Evolutionary conservation across 1,140 invertebrate species (phyloP), one percentile per base, ranked within the genome.

Genomic region (Cydia pomonella): DNA sequence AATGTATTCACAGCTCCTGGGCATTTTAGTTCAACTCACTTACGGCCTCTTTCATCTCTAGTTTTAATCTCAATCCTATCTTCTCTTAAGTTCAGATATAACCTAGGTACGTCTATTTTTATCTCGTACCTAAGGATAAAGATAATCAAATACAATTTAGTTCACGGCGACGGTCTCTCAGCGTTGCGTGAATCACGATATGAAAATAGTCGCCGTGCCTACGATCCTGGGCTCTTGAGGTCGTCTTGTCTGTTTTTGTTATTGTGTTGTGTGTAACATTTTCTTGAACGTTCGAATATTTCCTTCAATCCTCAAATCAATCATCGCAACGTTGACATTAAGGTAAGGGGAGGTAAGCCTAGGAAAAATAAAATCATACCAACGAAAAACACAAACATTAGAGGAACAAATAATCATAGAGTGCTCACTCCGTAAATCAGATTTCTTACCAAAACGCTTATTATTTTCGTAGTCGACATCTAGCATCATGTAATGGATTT

Each of bases 131-230:
- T 69, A 41, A 69, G 64, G 64, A 69, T 69, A 69, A 69, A 69
- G 64, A 69, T 69, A 69, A 69, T 69, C 64, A 69, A 69, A 41
- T 33, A 69, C 64, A 69, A 69, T 69, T 69, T 69, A 33, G 64
- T 69, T 69, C 64, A 69, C 64, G 64, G 64, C 64, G 64, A 69
- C 64, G 29, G 5, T 69, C 64, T 69, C 64, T 18, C 29, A 13
- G 64, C 27, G 64, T 69, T 18, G 64, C 64, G 64, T 69, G 64
- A 69, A 69, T 69, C 64, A 69, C 64, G 64, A 38, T 41, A 69
- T 69, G 29, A 69, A 69, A 69, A 69, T 69, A 69, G 27, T 41
- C 29, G 27, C 33, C 63, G 62, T 64, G 63, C 3, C 25, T 25
- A 64, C 27, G 23, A 59, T 23, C 47, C 16, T 59, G 21, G 53